Percentiles rank a stretch among this genome's conserved stretches.
Conservation (phyloP, 2,888 invertebrate genomes). For the Willowsia nigromaculata region DNA sequence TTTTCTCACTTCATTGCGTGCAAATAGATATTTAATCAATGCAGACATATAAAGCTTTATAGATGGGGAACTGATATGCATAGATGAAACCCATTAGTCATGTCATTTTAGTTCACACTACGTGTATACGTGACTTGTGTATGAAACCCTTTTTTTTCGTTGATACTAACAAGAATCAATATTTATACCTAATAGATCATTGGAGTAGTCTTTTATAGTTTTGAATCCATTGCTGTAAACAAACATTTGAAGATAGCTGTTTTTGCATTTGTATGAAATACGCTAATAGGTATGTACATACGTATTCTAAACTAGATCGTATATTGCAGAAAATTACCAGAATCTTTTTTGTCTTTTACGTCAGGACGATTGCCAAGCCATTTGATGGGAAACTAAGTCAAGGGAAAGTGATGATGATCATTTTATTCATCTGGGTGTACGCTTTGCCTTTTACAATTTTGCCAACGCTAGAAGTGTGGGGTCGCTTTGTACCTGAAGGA, state of each 20-base stretch:
- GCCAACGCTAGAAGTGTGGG: constrained; percentile 91
- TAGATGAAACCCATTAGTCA: constrained; percentile 21
- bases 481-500: constrained; percentile 94
- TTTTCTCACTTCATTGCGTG: constrained; percentile 57
- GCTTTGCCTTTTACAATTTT: constrained; percentile 90
- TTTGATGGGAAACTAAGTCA: constrained; percentile 90
- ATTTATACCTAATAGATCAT: too few relatives aligned
- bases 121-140: too few relatives aligned
- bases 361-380: constrained; percentile 89
- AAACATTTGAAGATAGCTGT: too few relatives aligned
- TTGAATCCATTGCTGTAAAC: too few relatives aligned
- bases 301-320: too few relatives aligned
- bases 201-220: too few relatives aligned
- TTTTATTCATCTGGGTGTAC: constrained; percentile 87
- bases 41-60: constrained; percentile 10
- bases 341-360: constrained; percentile 78
- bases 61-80: constrained; percentile 46
- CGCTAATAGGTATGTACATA: too few relatives aligned
- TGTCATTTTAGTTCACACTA: constrained; percentile 3
- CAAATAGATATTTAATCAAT: constrained; percentile 67
- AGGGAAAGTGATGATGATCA: constrained; percentile 89
- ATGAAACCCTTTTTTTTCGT: too few relatives aligned
- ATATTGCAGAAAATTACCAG: too few relatives aligned
- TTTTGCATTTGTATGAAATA: too few relatives aligned
- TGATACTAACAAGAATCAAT: too few relatives aligned